These are phyloP conservation scores for Metallyticus violacea DNA, from an alignment of 2,888 invertebrate genomes.

Conservation along the genomic window DNA sequence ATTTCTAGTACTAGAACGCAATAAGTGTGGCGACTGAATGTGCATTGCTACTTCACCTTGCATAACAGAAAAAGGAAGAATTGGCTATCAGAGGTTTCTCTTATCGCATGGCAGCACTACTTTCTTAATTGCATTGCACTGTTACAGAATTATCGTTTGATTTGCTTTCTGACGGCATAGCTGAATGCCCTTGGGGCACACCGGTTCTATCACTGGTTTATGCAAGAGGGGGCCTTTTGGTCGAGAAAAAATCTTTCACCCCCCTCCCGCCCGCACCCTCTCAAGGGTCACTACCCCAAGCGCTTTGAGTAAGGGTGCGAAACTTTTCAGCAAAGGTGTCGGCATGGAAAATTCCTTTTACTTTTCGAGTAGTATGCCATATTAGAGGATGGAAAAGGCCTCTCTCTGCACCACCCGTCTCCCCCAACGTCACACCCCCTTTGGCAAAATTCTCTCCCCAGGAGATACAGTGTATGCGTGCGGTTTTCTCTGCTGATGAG, in stretches of 20 bases:
- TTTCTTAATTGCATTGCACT: background rate
- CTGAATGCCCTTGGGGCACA: background rate
- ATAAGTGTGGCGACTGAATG: too few species aligned
- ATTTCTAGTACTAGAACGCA: too few species aligned
- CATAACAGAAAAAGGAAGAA: too few species aligned
- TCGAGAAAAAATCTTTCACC: background rate
- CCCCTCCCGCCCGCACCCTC: background rate
- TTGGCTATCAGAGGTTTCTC: too few species aligned
- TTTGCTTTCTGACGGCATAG: background rate
- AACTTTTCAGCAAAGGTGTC: conserved; percentile 26
- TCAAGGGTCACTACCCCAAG: background rate
- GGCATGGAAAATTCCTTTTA: conserved; percentile 29
- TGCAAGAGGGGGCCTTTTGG: background rate
- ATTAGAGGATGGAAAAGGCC: background rate
- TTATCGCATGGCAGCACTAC: too few species aligned
- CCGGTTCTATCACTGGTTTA: background rate
- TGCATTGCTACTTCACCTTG: too few species aligned
- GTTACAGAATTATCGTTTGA: background rate
- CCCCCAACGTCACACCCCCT: too few species aligned
- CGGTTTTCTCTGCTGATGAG: conserved; percentile 20
- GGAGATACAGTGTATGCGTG: background rate
- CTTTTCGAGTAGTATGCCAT: conserved; percentile 17
- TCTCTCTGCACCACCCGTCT: background rate
- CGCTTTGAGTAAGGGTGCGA: background rate
- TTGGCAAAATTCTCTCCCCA: too few species aligned